Evolutionary conservation across 1,140 invertebrate genomes (phyloP), one percentile per base, ranked within the genome.

Genomic region (Drosophila dunni): DNA sequence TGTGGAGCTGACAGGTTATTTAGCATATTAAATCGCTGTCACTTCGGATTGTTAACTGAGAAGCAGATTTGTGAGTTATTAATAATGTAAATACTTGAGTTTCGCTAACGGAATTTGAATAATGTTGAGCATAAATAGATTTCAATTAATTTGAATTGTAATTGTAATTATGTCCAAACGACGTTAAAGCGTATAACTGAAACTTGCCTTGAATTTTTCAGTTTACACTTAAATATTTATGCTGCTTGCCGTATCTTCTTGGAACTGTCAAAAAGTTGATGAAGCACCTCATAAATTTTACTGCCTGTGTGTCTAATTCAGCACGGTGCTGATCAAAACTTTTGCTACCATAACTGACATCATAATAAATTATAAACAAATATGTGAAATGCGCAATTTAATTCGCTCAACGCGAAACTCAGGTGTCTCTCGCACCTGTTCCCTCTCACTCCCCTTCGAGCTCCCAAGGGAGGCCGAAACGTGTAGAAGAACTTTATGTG

Each of bases 291-390:
- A 74, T 74, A 50, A 69, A 68, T 68, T 68, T 7, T 57, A 53
- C 40, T 42, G 40, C 9, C 20, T 64, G 53, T 38, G 56, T 72
- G 53, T 34, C 29, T 53, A 54, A 54, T 2, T 45, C 45, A 33
- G 10, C 10, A 10, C n/a, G 44, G 8, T 13, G 7, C 13, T 33
- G 42, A 11, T 11, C 8, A 62, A 56, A 62, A 64, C 40, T 48
- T 24, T 66, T 50, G 13, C 20, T 38, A 2, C 34, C 17, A 42
- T 33, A 61, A 56, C 57, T 48, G 33, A 71, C 57, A 76, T 50
- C 40, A 75, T 71, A 62, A 76, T 53, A 67, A 79, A 79, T 79
- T 79, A 76, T 67, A 63, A 62, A 54, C 67, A 79, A 61, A 62
- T 76, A 71, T 75, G 58, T 17, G 48, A 51, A 65, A 61, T 53